Evolutionary conservation across 2,113 vertebrate species (phyloP).

Genomic region (Nothoprocta pentlandii): DNA sequence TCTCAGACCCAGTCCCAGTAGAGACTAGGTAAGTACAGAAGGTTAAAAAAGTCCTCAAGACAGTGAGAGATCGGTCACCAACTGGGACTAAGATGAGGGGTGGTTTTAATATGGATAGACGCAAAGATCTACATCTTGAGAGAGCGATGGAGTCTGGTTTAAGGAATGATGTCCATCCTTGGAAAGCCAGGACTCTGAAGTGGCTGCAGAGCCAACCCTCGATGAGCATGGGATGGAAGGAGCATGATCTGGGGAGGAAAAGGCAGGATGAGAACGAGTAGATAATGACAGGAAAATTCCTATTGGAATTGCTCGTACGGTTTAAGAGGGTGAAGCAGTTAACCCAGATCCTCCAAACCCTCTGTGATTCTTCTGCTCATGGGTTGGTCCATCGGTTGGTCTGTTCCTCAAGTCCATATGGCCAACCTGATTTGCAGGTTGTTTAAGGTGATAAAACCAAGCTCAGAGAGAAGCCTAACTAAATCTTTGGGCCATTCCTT

Average conservation of each 20-base stretch:
- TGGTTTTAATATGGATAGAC: background rate
- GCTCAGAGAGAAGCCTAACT: too few relatives aligned
- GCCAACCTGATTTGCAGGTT: too few relatives aligned
- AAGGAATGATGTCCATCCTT: too few relatives aligned
- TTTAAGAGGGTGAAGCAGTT: background rate
- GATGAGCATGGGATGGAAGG: too few relatives aligned
- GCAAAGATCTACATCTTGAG: too few relatives aligned
- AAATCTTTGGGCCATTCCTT: too few relatives aligned
- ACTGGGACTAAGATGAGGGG: background rate
- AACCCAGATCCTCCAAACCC: background rate
- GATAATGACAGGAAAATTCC: background rate
- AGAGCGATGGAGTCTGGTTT: too few relatives aligned
- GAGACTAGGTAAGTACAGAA: fast-evolving
- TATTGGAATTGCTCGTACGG: background rate
- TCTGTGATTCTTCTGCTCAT: background rate
- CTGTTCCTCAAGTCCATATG: too few relatives aligned
- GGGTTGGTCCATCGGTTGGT: background rate
- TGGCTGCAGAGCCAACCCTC: too few relatives aligned
- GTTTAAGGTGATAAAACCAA: too few relatives aligned
- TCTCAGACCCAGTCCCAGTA: background rate
- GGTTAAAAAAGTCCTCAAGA: background rate
- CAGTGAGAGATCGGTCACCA: too few relatives aligned
- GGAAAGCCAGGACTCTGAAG: too few relatives aligned
- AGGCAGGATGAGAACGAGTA: background rate
- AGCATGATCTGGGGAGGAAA: background rate